phyloP scores from a whole-genome alignment of 2,888 invertebrate species.

The Tetropium fuscum region DNA sequence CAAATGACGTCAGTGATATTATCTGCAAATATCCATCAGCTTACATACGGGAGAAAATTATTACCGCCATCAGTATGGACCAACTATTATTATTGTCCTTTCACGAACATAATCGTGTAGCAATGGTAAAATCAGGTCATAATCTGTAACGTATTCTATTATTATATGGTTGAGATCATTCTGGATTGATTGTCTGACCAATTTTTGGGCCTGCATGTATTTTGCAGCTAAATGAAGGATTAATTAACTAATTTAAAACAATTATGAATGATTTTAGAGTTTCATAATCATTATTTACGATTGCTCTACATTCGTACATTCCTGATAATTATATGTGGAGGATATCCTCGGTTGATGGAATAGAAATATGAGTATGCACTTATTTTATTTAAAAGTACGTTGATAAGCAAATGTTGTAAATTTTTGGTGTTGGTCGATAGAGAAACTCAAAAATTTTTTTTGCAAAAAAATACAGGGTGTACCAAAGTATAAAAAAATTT shows the following conservation, averaged over 20 bases:
- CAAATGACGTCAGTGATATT: slow-evolving; percentile 35
- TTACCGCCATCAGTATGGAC: slow-evolving; percentile 25
- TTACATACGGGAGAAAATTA: slow-evolving; percentile 19
- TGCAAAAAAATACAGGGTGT: too few relatives aligned
- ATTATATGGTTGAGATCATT: slow-evolving; percentile 37
- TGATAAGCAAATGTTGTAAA: too few relatives aligned
- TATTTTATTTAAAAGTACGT: too few relatives aligned
- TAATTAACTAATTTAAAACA: slow-evolving; percentile 23
- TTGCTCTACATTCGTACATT: background rate
- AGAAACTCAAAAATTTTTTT: too few relatives aligned
- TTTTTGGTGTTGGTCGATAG: too few relatives aligned
- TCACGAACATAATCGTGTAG: background rate
- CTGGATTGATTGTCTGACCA: slow-evolving; percentile 30
- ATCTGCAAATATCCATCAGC: slow-evolving; percentile 30
- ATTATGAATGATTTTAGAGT: slow-evolving; percentile 8
- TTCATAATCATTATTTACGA: background rate
- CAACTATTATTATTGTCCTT: slow-evolving; percentile 18
- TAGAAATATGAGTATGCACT: background rate
- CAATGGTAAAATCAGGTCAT: slow-evolving; percentile 10
- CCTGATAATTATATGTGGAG: too few relatives aligned
- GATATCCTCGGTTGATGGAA: too few relatives aligned
- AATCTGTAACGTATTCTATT: slow-evolving; percentile 28
- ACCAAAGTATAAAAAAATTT: too few relatives aligned
- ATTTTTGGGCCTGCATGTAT: slow-evolving; percentile 35
- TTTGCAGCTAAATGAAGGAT: slow-evolving; percentile 24